These are phyloP conservation scores for Mobula birostris DNA, from an alignment of 2,113 vertebrate species.

Conservation along the genomic window DNA sequence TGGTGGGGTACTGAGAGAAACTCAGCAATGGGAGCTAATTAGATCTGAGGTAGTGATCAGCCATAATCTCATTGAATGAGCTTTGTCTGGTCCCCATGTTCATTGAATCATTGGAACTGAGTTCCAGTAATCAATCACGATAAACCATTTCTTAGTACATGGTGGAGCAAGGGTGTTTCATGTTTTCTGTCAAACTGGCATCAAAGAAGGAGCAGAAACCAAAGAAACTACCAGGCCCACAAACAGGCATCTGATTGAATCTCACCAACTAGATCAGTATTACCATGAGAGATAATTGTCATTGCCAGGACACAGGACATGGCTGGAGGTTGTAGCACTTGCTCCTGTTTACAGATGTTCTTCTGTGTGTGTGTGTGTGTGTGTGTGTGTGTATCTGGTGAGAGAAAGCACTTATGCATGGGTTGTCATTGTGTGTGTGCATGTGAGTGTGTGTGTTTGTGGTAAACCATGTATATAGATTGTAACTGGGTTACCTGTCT, in stretches of 20 bases:
- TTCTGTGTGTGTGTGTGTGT: neutral
- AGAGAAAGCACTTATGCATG: no score
- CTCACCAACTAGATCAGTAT: neutral
- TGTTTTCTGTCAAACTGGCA: neutral
- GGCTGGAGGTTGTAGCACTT: neutral
- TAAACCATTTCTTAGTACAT: no score
- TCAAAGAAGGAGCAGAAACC: neutral
- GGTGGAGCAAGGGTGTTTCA: no score
- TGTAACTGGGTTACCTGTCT: no score
- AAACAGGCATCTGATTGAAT: neutral
- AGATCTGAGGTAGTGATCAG: neutral
- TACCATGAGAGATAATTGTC: neutral
- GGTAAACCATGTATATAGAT: no score
- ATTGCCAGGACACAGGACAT: neutral
- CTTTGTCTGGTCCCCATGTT: neutral
- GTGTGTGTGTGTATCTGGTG: neutral
- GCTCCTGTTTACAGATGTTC: no score
- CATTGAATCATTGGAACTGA: neutral
- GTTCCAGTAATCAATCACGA: neutral
- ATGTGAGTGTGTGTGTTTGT: neutral
- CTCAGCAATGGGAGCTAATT: no score
- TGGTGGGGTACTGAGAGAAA: neutral
- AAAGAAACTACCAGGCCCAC: neutral
- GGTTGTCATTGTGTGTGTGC: neutral
- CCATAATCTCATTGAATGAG: neutral